These are phyloP conservation scores for Calidris pugnax DNA, from an alignment of 2,113 vertebrate species.

Conservation along the genomic window DNA sequence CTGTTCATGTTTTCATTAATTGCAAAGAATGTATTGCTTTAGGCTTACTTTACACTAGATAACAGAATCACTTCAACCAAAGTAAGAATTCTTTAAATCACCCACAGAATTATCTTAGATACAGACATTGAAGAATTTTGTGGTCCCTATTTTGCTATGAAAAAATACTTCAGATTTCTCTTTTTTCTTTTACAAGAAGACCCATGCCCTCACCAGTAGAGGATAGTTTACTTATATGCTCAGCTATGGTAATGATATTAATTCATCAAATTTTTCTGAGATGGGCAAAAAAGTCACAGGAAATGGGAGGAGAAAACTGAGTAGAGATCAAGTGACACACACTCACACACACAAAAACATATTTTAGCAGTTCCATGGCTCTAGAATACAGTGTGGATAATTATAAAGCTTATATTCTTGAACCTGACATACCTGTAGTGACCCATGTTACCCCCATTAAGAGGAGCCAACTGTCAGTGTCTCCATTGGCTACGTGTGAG, in stretches of 20 bases:
- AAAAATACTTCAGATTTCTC: background rate
- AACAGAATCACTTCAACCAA: background rate
- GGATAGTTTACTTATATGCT: background rate
- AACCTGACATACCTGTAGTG: background rate
- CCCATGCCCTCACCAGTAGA: background rate
- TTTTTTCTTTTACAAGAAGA: background rate
- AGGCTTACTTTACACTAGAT: background rate
- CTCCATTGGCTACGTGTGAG: background rate
- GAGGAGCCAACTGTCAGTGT: background rate
- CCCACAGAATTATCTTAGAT: background rate
- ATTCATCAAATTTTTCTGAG: background rate
- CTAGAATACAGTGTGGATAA: background rate
- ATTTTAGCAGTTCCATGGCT: background rate
- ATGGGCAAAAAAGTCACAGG: background rate
- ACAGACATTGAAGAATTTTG: background rate
- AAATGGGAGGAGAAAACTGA: background rate
- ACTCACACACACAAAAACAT: too few species aligned
- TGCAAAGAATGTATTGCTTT: background rate
- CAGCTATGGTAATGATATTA: background rate
- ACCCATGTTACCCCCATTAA: background rate
- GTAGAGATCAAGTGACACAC: background rate
- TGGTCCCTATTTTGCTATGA: background rate
- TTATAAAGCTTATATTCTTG: background rate
- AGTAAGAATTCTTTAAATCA: background rate
- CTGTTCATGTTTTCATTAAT: background rate